Base-by-base conservation (phyloP, 2,797 vertebrate genomes). In the Schizopygopsis malacanthus region DNA sequence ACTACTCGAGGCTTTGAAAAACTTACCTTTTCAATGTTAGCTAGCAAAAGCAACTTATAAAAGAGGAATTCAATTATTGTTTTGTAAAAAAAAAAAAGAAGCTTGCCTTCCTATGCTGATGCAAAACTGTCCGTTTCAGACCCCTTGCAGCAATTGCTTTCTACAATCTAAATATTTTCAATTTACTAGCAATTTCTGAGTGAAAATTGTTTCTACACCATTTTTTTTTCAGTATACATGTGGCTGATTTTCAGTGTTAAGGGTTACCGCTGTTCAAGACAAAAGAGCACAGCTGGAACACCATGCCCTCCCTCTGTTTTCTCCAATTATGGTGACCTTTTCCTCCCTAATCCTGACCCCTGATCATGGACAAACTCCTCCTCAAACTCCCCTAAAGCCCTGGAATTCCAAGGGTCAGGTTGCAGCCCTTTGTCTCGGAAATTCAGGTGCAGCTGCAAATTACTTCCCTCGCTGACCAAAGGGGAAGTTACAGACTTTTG, bases 351-450 rank as follows among this genome's bases (percentile, higher is more conserved):
- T 94, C 92, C 93, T 92, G 93, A 95, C 94, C 94, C 92, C 89
- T 95, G 93, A 92, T 92, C 92, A 92, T 88, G 90, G 91, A 93
- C 91, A 92, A 90, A 90, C 91, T 91, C 89, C 92, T 82, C 89
- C 92, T 91, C 86, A 85, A 90, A 89, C 88, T 81, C 25, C 82
- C 91, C 91, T 83, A 78, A 6, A 92, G 90, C 88, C 52, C 83
- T 84, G 85, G 89, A 93, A 95, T 95, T 95, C 93, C 93, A 86
- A 85, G 91, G 93, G 93, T 95, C 93, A 93, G 93, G 92, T 95
- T 91, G 76, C 92, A 92, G 41, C 12, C 88, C 93, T 94, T 95
- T 94, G 89, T 88, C 83, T 88, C 2, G 59, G 82, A 69, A 85
- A 91, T 92, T 91, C 85, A 93, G 92, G 90, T 93, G 90, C 87